Conservation (phyloP, 2,113 vertebrate species). For the Spilogale gracilis region DNA sequence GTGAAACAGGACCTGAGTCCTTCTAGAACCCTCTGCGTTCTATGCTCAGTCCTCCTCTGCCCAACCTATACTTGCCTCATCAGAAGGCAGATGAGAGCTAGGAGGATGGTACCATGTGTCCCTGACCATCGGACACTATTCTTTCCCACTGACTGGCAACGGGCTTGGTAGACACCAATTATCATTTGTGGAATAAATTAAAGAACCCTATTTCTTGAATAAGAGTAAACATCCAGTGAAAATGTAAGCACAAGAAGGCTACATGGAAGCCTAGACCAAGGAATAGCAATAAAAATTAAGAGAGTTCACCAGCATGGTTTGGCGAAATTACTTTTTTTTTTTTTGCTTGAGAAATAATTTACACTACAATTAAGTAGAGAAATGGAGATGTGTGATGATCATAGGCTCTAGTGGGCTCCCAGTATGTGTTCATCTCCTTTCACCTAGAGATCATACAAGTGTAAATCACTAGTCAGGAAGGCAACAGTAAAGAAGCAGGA, state of each 20-base stretch:
- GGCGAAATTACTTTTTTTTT: neutral
- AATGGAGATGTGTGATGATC: neutral
- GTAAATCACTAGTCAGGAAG: neutral
- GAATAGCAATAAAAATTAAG: neutral
- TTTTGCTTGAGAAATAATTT: neutral
- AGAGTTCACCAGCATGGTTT: too few relatives aligned
- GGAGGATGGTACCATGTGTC: neutral
- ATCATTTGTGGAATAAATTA: neutral
- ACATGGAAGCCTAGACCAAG: neutral
- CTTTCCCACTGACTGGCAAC: neutral
- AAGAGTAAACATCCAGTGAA: neutral
- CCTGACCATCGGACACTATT: neutral
- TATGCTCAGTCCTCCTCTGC: neutral
- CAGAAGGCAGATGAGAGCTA: neutral
- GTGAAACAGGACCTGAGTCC: neutral
- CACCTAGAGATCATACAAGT: neutral
- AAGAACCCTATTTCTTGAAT: neutral
- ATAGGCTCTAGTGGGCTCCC: neutral
- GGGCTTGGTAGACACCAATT: neutral
- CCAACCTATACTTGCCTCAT: neutral
- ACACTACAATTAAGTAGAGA: neutral
- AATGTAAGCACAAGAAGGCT: neutral
- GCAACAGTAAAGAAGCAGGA: neutral
- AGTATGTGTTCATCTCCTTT: neutral
- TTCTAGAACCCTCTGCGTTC: neutral